Conservation (phyloP, 23 tunicate genomes). For the Corella eumyota region DNA sequence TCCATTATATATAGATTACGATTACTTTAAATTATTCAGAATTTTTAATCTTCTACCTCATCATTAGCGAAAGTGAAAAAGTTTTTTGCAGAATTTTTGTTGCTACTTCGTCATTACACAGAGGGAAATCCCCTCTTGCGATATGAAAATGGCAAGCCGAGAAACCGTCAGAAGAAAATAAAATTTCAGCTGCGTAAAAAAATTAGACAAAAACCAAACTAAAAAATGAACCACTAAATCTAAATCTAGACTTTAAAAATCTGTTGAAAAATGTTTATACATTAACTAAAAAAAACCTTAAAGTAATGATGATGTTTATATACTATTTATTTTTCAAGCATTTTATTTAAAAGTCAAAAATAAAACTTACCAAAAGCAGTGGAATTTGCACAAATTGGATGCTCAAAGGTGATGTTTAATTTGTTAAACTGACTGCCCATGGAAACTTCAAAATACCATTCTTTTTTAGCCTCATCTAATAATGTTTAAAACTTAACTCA, state of each 20-base stretch:
- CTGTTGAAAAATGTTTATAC: no score
- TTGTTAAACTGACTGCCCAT: constrained; percentile 3
- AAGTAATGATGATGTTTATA: no score
- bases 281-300: no score
- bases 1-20: no score
- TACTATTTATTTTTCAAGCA: no score
- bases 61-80: constrained; percentile 47
- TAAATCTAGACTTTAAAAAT: not conserved
- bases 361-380: constrained; percentile 58
- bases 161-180: constrained; percentile 32
- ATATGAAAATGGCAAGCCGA: constrained; percentile 33
- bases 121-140: constrained; percentile 52
- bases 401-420: constrained; percentile 47
- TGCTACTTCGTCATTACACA: constrained; percentile 57
- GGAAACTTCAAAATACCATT: constrained; percentile 50
- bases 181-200: constrained; percentile 44
- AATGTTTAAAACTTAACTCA: not conserved
- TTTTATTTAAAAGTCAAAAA: no score
- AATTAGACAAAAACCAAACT: not conserved
- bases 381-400: constrained; percentile 39
- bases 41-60: no score
- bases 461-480: constrained; percentile 6
- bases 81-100: constrained; percentile 47
- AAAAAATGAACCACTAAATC: not conserved
- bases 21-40: no score